phyloP scores from a whole-genome alignment of 1,140 invertebrate species.

The Diabrotica undecimpunctata region DNA sequence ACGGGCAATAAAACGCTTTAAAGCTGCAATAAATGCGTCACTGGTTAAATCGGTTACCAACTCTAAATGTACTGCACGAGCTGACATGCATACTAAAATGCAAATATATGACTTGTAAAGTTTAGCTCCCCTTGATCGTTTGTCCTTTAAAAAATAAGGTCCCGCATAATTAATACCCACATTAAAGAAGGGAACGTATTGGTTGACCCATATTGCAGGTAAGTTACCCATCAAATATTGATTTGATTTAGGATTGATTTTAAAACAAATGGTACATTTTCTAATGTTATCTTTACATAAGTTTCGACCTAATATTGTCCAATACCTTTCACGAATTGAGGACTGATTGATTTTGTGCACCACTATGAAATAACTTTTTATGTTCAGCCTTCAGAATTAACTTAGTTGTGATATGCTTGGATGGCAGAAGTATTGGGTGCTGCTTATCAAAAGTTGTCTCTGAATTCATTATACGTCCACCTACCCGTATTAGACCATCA shows the following conservation, averaged over 20 bases:
- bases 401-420: not conserved
- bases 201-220: not conserved
- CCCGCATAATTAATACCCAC: slow-evolving; percentile 12
- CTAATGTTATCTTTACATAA: slow-evolving; percentile 9
- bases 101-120: too few species aligned
- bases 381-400: not conserved
- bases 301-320: slow-evolving; percentile 4
- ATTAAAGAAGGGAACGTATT: not conserved
- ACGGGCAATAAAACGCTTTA: too few species aligned
- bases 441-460: too few species aligned
- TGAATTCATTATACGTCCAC: too few species aligned
- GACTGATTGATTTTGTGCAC: not conserved
- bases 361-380: not conserved
- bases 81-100: too few species aligned
- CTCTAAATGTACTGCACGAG: too few species aligned
- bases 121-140: too few species aligned
- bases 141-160: slow-evolving; percentile 11
- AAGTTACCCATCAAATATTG: slow-evolving; percentile 6
- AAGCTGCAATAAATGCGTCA: too few species aligned
- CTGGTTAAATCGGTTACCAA: too few species aligned
- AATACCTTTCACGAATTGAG: not conserved
- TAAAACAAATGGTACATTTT: slow-evolving; percentile 19
- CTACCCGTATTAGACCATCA: too few species aligned
- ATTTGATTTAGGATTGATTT: slow-evolving; percentile 22
- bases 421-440: not conserved